These are phyloP conservation scores for Drosophila ercepeae DNA, from an alignment of 1,140 invertebrate species.

Conservation along the genomic window DNA sequence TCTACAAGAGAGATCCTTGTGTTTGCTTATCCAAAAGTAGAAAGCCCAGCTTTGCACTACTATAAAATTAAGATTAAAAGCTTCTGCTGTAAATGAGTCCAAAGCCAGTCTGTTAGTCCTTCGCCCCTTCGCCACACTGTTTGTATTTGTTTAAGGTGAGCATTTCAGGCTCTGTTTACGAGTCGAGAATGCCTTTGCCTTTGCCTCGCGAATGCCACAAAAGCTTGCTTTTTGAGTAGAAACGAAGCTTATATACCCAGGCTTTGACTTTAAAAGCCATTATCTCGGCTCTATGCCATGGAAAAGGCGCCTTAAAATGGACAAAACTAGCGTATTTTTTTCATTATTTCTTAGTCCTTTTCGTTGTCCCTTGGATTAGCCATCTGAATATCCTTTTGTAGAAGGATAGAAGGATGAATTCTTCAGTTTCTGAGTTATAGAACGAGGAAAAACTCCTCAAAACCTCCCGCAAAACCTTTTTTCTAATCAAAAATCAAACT, in stretches of 20 bases:
- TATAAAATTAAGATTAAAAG: conserved; percentile 81
- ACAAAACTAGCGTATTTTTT: no score
- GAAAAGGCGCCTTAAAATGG: neutral
- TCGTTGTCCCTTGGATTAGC: conserved; percentile 46
- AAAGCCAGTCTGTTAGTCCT: conserved; percentile 29
- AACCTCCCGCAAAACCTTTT: no score
- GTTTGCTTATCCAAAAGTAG: conserved; percentile 17
- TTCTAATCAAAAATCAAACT: neutral
- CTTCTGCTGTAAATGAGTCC: conserved; percentile 52
- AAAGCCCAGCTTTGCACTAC: conserved; percentile 49
- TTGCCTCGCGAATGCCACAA: conserved; percentile 14
- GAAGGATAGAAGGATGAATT: conserved; percentile 66
- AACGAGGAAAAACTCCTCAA: no score
- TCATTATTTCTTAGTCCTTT: conserved; percentile 15
- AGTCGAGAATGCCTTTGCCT: conserved; percentile 61
- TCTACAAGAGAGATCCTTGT: conserved; percentile 19
- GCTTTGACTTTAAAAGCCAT: neutral
- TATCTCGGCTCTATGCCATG: neutral
- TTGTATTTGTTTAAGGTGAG: conserved; percentile 64
- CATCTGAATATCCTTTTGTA: conserved; percentile 41
- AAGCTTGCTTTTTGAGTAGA: neutral
- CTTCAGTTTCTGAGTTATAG: conserved; percentile 67
- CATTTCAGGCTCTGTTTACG: conserved; percentile 59
- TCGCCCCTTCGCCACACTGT: neutral
- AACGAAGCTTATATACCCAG: neutral